Evolutionary conservation across 2,888 invertebrate species (phyloP), one percentile per base, ranked within the genome.

Genomic region (Tiliacea aurago): DNA sequence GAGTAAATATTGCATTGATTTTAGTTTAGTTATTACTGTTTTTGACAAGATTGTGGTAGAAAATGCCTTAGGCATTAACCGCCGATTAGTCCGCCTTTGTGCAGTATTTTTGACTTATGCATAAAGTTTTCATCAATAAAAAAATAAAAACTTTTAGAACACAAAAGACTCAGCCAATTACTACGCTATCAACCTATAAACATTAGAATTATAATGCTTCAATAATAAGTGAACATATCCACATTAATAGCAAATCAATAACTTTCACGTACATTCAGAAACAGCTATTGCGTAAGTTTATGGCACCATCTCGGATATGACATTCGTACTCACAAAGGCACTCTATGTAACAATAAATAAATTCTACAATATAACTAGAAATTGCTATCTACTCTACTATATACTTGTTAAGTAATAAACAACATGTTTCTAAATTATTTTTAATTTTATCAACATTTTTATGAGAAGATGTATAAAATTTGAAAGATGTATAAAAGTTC

Each of bases 231-330:
- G 15, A 76, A 64, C n/a, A 80, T 64, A 68, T 71, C 28, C 70
- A 77, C 65, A 49, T 23, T 11, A 66, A 73, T 18, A 82, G 58
- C 69, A 73, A 73, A 69, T 49, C 6, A 68, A 65, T 51, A 56
- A 51, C 5, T 43, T 69, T 43, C 33, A 53, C 56, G 13, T 66
- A 76, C 72, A 70, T 70, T 67, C 69, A 81, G 33, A 51, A 66
- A 74, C n/a, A 81, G 82, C 83, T 84, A 75, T 71, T 73, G 79
- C 70, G 55, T 78, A 64, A 74, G 61, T 63, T 59, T 80, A 89
- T 86, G 88, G 90, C 90, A 90, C 90, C 90, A 88, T 88, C 62
- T 79, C 81, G 89, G 89, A 89, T 86, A 85, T 73, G 76, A 80
- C 82, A 80, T 75, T 84, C 86, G 80, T 85, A 85, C 74, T 84